These are phyloP conservation scores for Pangasianodon gigas DNA, from an alignment of 2,113 vertebrate genomes.

Conservation along the genomic window DNA sequence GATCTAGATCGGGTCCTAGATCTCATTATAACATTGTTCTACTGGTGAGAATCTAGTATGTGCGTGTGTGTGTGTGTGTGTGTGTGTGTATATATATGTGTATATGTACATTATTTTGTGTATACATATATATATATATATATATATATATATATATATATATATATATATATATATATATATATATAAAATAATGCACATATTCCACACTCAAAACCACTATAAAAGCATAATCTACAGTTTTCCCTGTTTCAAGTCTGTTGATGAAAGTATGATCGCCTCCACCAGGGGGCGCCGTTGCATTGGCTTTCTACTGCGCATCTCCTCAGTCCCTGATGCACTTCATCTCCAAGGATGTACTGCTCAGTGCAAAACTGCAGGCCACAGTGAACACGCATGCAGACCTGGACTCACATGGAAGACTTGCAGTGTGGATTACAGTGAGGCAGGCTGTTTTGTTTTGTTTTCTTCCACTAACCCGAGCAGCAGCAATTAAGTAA, in stretches of 20 bases:
- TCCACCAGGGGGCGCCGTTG: constrained; percentile 12
- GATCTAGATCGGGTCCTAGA: not conserved
- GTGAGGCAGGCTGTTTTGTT: not conserved
- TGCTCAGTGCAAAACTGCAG: constrained; percentile 22
- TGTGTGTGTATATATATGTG: not conserved
- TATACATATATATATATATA: not conserved
- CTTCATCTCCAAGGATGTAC: not conserved
- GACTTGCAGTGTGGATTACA: constrained; percentile 15
- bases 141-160: too few species aligned
- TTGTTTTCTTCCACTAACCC: not conserved
- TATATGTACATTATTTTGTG: too few species aligned
- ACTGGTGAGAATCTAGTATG: not conserved
- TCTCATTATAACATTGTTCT: not conserved
- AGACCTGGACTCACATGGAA: constrained; percentile 35
- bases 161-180: too few species aligned
- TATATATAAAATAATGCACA: not conserved
- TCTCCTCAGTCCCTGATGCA: not conserved
- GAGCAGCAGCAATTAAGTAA: constrained; percentile 34
- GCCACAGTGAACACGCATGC: constrained; percentile 7
- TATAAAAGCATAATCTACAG: not conserved
- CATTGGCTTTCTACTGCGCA: not conserved
- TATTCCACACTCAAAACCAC: not conserved
- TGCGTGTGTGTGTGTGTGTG: too few species aligned
- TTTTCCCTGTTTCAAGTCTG: not conserved
- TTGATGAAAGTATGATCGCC: too few species aligned